Evolutionary conservation across 2,113 vertebrate species (phyloP).

Genomic region (Hassar affinis): DNA sequence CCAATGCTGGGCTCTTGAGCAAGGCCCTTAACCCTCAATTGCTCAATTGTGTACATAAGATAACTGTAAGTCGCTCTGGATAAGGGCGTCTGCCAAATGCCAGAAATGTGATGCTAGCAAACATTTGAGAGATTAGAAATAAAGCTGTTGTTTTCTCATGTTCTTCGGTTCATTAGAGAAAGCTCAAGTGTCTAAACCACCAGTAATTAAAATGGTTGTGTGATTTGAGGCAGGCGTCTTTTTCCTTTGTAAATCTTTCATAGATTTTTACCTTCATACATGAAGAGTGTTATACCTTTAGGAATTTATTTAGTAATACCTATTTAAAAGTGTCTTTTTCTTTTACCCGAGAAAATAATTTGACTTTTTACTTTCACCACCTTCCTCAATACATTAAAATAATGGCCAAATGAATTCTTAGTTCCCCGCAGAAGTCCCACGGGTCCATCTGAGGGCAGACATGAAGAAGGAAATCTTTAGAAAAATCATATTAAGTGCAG

Average conservation of each 20-base stretch:
- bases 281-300: neutral
- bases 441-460: neutral
- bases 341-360: neutral
- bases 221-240: neutral
- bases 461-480: neutral
- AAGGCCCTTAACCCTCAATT: too few species aligned
- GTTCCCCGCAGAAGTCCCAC: neutral
- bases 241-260: neutral
- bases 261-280: neutral
- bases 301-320: neutral
- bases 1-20: too few species aligned
- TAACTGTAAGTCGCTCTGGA: too few species aligned
- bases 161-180: neutral
- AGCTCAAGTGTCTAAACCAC: neutral
- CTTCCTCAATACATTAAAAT: neutral
- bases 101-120: neutral
- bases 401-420: too few species aligned
- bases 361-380: neutral
- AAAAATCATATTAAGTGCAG: slow-evolving; percentile 17
- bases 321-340: neutral
- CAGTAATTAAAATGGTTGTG: neutral
- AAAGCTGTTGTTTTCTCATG: neutral
- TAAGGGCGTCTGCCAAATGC: too few species aligned
- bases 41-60: too few species aligned
- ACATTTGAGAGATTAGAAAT: neutral